phyloP scores from a whole-genome alignment of 2,888 invertebrate species.

The Lapara coniferarum region DNA sequence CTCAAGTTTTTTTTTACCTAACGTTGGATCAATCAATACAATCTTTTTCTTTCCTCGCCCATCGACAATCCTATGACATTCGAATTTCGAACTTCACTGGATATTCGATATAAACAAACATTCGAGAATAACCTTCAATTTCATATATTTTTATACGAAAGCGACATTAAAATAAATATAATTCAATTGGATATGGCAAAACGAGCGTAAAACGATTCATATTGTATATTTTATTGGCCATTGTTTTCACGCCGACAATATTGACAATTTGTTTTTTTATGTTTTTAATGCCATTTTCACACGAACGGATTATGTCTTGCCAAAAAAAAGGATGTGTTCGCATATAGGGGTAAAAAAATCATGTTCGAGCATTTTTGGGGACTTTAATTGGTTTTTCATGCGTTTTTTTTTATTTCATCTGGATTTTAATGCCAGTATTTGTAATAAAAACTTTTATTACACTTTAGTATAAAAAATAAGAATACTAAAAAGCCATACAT shows the following conservation, averaged over 20 bases:
- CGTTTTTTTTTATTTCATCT: not conserved
- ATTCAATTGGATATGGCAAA: conserved; percentile 47
- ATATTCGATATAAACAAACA: not conserved
- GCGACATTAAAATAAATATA: conserved; percentile 47
- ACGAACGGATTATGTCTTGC: conserved; percentile 4
- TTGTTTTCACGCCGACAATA: conserved; percentile 57
- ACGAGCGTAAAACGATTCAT: conserved; percentile 54
- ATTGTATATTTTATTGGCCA: conserved; percentile 67
- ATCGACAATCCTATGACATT: too few relatives aligned
- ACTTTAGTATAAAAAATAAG: not conserved
- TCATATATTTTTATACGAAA: conserved; percentile 43
- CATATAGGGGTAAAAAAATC: not conserved
- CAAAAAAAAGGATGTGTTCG: not conserved
- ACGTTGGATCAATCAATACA: too few relatives aligned
- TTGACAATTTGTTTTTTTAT: conserved; percentile 38
- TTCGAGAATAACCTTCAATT: conserved; percentile 18
- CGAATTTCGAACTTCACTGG: not conserved
- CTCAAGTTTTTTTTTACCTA: too few relatives aligned
- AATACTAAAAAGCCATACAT: too few relatives aligned
- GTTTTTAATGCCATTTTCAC: conserved; percentile 20
- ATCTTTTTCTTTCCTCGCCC: too few relatives aligned
- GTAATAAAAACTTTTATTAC: not conserved
- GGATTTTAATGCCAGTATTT: not conserved
- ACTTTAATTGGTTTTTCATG: not conserved
- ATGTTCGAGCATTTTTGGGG: not conserved